Base-by-base conservation (phyloP, 2,113 vertebrate genomes). In the Hepsetus odoe region DNA sequence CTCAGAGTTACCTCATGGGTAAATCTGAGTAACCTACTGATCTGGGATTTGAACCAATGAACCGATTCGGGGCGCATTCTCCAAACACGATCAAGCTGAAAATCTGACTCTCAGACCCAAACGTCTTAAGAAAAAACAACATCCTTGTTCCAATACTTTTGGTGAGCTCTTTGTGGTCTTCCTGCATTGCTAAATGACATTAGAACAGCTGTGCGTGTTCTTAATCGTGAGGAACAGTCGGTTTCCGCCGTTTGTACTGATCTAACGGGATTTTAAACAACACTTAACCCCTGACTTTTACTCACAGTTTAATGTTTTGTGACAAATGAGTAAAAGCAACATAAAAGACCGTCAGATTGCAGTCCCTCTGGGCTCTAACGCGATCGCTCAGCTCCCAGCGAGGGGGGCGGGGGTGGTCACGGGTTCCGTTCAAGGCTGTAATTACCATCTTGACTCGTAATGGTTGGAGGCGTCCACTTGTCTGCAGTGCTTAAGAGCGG, bases 371-470 rank as follows among this genome's bases (percentile, higher is more conserved):
- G n/a, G 66, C 65, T 65, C 40, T 42, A 73, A 55, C 40, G 71
- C 69, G 72, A 62, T n/a, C 53, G 72, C 4, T 13, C 12, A 22
- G 14, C 58, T 53, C 51, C n/a, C 42, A 2, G 33, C n/a, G 9
- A n/a, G 16, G 44, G n/a, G 20, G n/a, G n/a, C n/a, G n/a, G n/a
- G n/a, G n/a, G n/a, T n/a, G n/a, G n/a, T n/a, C n/a, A n/a, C n/a
- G n/a, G n/a, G n/a, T n/a, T n/a, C 42, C 32, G 51, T 73, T 35
- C n/a, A 58, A 38, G 53, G 28, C 42, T 30, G 14, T 79, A 78
- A 81, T 80, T 51, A 83, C 22, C 61, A 58, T 51, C 71, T 28
- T 51, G 40, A 7, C 58, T 65, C 65, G 33, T 65, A 71, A 77
- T 66, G 44, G 67, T 69, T 70, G 40, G 14, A 38, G 49, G 56